phyloP scores from a whole-genome alignment of 2,888 invertebrate genomes.

The Lepidochrysops patricia region DNA sequence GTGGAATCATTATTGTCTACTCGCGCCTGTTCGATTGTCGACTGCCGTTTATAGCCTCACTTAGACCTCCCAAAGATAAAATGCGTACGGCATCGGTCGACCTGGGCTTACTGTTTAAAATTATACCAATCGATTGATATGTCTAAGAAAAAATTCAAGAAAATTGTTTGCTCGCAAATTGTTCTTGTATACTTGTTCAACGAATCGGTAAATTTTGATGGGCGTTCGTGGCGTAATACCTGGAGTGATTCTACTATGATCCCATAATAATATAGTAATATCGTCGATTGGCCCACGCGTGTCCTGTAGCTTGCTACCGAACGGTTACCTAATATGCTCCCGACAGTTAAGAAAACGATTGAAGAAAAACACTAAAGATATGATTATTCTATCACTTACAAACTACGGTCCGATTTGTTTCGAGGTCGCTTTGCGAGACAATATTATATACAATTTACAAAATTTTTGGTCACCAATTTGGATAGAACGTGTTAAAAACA shows the following conservation, averaged over 20 bases:
- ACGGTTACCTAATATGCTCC: constrained; percentile 35
- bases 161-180: constrained; percentile 25
- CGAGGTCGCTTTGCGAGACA: constrained; percentile 29
- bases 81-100: neutral
- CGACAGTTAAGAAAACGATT: constrained; percentile 45
- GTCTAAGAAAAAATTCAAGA: constrained; percentile 46
- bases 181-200: constrained; percentile 11
- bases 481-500: constrained; percentile 29
- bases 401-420: constrained; percentile 20
- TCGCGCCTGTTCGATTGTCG: neutral
- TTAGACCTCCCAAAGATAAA: neutral
- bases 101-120: neutral
- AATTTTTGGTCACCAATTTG: constrained; percentile 63
- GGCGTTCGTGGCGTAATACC: neutral
- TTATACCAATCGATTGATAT: constrained; percentile 40
- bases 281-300: constrained; percentile 14
- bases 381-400: constrained; percentile 64
- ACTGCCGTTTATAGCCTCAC: neutral
- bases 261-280: constrained; percentile 13
- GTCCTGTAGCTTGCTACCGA: constrained; percentile 13
- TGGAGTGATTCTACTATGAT: constrained; percentile 15
- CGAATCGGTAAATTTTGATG: constrained; percentile 7
- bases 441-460: constrained; percentile 37
- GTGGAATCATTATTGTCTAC: constrained; percentile 13
- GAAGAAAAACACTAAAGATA: constrained; percentile 58